These are phyloP conservation scores for Pachycephus smyrnensis DNA, from an alignment of 2,888 invertebrate genomes.

Conservation along the genomic window DNA sequence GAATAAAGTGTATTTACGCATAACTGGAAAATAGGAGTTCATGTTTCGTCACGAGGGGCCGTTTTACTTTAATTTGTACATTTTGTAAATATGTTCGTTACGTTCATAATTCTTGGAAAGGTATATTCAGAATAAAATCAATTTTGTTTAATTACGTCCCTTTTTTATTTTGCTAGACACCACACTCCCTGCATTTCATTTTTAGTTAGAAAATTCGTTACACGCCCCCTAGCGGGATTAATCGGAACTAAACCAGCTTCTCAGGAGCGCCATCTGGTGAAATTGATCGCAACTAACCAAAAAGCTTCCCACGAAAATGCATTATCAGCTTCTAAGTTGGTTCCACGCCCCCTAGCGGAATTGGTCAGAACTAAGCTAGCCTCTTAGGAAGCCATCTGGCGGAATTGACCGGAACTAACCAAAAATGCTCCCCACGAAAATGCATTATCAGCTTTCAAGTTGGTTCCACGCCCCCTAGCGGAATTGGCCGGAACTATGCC, in stretches of 20 bases:
- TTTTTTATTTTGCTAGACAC: not conserved
- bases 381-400: too few species aligned
- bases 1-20: constrained; percentile 25
- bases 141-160: constrained; percentile 17
- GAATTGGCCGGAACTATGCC: too few species aligned
- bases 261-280: not conserved
- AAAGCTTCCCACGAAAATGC: not conserved
- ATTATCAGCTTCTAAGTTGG: not conserved
- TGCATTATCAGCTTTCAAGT: too few species aligned
- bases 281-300: not conserved
- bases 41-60: constrained; percentile 15
- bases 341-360: too few species aligned
- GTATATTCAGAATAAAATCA: constrained; percentile 21
- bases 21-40: constrained; percentile 18
- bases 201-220: not conserved
- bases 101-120: constrained; percentile 18
- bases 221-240: not conserved
- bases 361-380: too few species aligned
- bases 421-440: too few species aligned
- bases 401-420: too few species aligned
- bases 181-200: not conserved
- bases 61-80: constrained; percentile 25
- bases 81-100: constrained; percentile 24
- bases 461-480: too few species aligned
- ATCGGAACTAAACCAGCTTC: not conserved